These are phyloP conservation scores for Eucidaris tribuloides DNA, from an alignment of 35 echinoderm and acorn worm genomes.

Conservation along the genomic window DNA sequence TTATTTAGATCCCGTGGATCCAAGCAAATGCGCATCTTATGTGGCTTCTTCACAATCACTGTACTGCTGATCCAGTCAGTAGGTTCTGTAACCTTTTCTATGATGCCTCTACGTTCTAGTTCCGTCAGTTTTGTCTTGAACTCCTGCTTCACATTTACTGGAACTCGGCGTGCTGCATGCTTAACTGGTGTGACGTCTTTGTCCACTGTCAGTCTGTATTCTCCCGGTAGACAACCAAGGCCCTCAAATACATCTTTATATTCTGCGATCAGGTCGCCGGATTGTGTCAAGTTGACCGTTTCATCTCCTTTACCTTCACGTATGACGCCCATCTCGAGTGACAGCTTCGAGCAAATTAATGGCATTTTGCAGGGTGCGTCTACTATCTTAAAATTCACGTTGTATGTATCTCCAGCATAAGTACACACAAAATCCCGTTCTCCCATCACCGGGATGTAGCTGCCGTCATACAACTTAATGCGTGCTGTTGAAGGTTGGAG, in stretches of 20 bases:
- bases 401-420: background rate
- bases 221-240: conserved; percentile 47
- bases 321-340: conserved; percentile 11
- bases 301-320: background rate
- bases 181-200: conserved; percentile 30
- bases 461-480: background rate
- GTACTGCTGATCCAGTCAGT: conserved; percentile 55
- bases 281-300: background rate
- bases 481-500: background rate
- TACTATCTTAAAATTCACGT: conserved; percentile 2
- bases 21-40: conserved; percentile 42
- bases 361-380: background rate
- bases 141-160: conserved; percentile 4
- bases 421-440: background rate
- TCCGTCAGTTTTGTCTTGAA: conserved; percentile 35
- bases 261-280: conserved; percentile 27
- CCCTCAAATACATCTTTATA: conserved; percentile 56
- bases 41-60: conserved; percentile 27
- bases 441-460: background rate
- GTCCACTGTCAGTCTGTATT: conserved; percentile 39
- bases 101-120: conserved; percentile 7
- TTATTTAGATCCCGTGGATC: conserved; percentile 42
- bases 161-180: conserved; percentile 15
- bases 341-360: background rate
- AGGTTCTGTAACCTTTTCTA: conserved; percentile 34